phyloP scores from a whole-genome alignment of 2,888 invertebrate species.

The Acleris cristana region DNA sequence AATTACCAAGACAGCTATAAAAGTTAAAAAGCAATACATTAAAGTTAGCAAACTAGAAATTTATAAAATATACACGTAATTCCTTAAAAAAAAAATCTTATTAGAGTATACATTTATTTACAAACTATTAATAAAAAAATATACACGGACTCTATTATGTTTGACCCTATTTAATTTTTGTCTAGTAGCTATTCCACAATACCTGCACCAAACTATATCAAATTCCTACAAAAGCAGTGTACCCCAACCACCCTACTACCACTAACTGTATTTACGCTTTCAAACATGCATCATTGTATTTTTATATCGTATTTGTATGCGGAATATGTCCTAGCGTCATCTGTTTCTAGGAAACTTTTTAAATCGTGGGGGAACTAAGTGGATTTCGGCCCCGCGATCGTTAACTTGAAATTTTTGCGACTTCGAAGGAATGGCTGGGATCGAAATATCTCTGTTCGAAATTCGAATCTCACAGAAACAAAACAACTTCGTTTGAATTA shows the following conservation, averaged over 20 bases:
- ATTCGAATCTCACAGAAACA: slow-evolving; percentile 19
- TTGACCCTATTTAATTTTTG: no score
- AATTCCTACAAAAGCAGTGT: slow-evolving; percentile 15
- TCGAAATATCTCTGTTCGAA: slow-evolving; percentile 17
- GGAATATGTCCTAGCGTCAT: slow-evolving; percentile 68
- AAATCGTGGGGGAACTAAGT: slow-evolving; percentile 64
- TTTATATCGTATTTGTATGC: slow-evolving; percentile 73
- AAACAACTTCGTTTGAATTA: slow-evolving; percentile 11
- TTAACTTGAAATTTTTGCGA: slow-evolving; percentile 35
- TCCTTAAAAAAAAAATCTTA: no score
- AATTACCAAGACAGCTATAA: no score
- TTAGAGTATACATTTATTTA: no score
- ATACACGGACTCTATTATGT: no score
- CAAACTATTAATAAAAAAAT: no score
- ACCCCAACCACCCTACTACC: slow-evolving; percentile 36
- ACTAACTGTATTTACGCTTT: slow-evolving; percentile 62
- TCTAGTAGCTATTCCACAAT: no score
- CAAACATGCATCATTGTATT: slow-evolving; percentile 74
- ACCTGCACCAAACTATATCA: background rate
- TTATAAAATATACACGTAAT: no score
- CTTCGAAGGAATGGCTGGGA: slow-evolving; percentile 20
- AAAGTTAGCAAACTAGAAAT: no score
- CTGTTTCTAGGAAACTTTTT: slow-evolving; percentile 73
- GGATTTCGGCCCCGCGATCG: slow-evolving; percentile 49
- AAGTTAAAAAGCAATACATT: no score